Conservation (phyloP, 2,113 vertebrate species). For the Macquaria australasica region DNA sequence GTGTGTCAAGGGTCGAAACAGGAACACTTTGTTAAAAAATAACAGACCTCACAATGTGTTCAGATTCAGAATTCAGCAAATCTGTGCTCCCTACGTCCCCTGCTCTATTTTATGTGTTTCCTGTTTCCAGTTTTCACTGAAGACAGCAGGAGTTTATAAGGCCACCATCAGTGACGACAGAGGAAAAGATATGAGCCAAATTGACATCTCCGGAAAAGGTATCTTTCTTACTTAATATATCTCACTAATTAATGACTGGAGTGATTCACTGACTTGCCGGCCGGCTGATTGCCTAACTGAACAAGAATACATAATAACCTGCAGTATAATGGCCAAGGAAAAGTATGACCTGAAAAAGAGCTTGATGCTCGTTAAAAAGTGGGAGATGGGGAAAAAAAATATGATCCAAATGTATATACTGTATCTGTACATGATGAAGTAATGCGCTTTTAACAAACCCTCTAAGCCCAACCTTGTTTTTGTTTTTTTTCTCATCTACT, state of each 20-base stretch:
- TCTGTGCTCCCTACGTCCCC: neutral
- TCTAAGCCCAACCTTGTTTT: constrained; percentile 7
- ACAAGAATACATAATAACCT: constrained; percentile 10
- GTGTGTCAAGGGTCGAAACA: too few relatives aligned
- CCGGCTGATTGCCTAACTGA: constrained; percentile 17
- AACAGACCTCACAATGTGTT: neutral
- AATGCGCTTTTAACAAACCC: constrained; percentile 33
- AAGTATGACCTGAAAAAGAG: neutral
- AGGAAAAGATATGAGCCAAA: constrained; percentile 92
- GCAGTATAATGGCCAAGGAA: neutral
- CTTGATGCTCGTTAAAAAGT: constrained; percentile 41
- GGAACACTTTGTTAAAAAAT: neutral
- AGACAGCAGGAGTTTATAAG: constrained; percentile 93
- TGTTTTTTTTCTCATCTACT: neutral
- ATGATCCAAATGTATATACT: neutral
- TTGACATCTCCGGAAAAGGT: constrained; percentile 96
- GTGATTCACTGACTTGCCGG: neutral
- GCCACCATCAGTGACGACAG: constrained; percentile 93
- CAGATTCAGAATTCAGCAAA: neutral
- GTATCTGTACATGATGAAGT: constrained; percentile 22
- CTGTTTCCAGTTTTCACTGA: constrained; percentile 89
- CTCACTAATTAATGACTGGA: constrained; percentile 4
- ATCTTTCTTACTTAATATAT: neutral
- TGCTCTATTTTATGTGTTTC: neutral
- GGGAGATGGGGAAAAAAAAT: constrained; percentile 9